phyloP scores from a whole-genome alignment of 2,888 invertebrate genomes.

The Yponomeuta cagnagella region DNA sequence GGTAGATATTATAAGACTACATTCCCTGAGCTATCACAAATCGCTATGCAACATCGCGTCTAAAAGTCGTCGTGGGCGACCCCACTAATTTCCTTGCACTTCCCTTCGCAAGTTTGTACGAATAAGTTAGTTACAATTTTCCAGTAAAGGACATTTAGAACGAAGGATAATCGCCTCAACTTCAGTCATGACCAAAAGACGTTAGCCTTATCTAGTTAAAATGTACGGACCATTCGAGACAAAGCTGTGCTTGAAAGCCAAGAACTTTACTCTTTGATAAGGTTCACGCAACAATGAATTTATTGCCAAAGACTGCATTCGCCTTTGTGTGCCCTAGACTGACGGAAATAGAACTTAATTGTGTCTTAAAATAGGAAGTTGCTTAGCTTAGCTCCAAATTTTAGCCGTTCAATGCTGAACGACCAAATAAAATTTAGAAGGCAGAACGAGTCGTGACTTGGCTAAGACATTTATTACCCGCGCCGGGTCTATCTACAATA shows the following conservation, averaged over 20 bases:
- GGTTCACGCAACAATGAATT: neutral
- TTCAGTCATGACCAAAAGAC: slow-evolving; percentile 9
- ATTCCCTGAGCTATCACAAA: no score
- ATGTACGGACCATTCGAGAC: slow-evolving; percentile 4
- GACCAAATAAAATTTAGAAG: neutral
- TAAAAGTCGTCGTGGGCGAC: no score
- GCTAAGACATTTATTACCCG: neutral
- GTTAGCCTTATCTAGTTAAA: slow-evolving; percentile 6
- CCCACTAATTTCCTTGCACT: no score
- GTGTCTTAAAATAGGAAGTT: slow-evolving; percentile 1
- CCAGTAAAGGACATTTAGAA: slow-evolving; percentile 2
- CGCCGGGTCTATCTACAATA: no score
- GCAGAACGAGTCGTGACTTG: neutral
- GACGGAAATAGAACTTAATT: neutral
- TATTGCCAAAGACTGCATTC: neutral
- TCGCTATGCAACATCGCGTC: no score
- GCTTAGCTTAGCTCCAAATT: neutral
- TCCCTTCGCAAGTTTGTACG: no score
- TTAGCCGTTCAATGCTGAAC: neutral
- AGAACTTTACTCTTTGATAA: neutral
- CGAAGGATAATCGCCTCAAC: neutral
- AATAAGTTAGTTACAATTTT: neutral
- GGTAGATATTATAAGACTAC: no score
- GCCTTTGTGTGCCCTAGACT: neutral
- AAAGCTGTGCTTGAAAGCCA: neutral